These are phyloP conservation scores for Craniophora ligustri DNA, from an alignment of 2,888 invertebrate species.

Conservation along the genomic window DNA sequence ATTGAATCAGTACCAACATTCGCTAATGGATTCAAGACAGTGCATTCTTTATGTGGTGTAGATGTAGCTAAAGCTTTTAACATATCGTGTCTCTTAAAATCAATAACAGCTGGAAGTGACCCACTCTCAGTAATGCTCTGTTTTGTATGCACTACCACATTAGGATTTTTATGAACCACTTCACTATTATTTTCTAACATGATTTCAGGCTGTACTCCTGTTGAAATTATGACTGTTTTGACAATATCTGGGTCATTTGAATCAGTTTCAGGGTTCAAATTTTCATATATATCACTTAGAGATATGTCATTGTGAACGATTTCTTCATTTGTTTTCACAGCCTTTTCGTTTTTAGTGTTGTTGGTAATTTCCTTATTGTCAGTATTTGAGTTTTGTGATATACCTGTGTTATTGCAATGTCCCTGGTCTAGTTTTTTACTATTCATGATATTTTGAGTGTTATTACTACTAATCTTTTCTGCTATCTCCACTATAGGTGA, in stretches of 20 bases:
- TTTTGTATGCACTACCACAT: slow-evolving; percentile 11
- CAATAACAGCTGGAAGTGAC: slow-evolving; percentile 15
- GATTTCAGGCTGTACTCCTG: slow-evolving; percentile 65
- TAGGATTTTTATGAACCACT: slow-evolving; percentile 5
- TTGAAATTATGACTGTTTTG: slow-evolving; percentile 74
- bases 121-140: slow-evolving; percentile 15
- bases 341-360: slow-evolving; percentile 14
- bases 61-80: slow-evolving; percentile 76
- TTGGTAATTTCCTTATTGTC: slow-evolving; percentile 3
- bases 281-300: slow-evolving; percentile 38
- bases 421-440: slow-evolving; percentile 1
- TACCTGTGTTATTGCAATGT: neutral
- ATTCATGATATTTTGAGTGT: neutral
- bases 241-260: slow-evolving; percentile 59
- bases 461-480: neutral
- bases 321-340: slow-evolving; percentile 5
- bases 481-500: neutral
- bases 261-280: slow-evolving; percentile 42
- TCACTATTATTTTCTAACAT: slow-evolving; percentile 17
- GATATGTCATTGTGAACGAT: slow-evolving; percentile 14
- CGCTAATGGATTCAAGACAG: slow-evolving; percentile 16
- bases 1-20: slow-evolving; percentile 38
- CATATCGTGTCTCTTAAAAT: slow-evolving; percentile 42
- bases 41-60: slow-evolving; percentile 71
- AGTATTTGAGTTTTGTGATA: slow-evolving; percentile 8